Evolutionary conservation across 2,888 invertebrate species (phyloP).

Genomic region (Aquatica leii): DNA sequence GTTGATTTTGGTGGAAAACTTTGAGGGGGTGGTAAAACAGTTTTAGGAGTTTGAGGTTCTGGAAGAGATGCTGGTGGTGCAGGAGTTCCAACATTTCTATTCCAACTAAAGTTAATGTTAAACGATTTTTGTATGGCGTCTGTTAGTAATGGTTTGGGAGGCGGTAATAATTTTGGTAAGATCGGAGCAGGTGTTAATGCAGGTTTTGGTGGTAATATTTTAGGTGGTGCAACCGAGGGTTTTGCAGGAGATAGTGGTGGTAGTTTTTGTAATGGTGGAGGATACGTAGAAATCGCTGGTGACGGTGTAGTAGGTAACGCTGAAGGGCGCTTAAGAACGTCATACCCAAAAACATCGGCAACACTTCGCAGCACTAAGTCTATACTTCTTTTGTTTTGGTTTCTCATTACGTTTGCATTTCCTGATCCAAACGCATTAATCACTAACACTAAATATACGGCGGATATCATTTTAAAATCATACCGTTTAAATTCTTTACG

Average conservation of each 20-base stretch:
- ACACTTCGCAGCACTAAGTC: constrained; percentile 55
- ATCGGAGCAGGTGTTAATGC: constrained; percentile 21
- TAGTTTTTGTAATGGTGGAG: constrained; percentile 52
- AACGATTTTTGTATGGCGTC: constrained; percentile 57
- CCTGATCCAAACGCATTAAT: not conserved
- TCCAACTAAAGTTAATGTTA: constrained; percentile 57
- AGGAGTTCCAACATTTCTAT: constrained; percentile 50
- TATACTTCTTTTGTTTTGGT: constrained; percentile 55
- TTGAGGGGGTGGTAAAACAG: constrained; percentile 19
- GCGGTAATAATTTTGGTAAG: constrained; percentile 30
- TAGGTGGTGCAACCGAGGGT: not conserved
- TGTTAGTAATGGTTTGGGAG: constrained; percentile 49
- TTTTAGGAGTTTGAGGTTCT: not conserved
- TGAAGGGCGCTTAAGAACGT: constrained; percentile 55
- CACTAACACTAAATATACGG: constrained; percentile 18
- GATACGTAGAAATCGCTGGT: constrained; percentile 48
- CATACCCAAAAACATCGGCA: constrained; percentile 59
- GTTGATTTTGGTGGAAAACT: constrained; percentile 14
- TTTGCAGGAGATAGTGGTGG: constrained; percentile 40
- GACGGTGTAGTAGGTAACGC: constrained; percentile 46
- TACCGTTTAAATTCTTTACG: constrained; percentile 13
- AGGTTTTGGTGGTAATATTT: not conserved
- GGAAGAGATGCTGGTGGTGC: constrained; percentile 35
- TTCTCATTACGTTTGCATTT: constrained; percentile 1
- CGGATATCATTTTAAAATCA: constrained; percentile 18